phyloP scores from a whole-genome alignment of 2,113 vertebrate genomes.

The Phocoena phocoena region DNA sequence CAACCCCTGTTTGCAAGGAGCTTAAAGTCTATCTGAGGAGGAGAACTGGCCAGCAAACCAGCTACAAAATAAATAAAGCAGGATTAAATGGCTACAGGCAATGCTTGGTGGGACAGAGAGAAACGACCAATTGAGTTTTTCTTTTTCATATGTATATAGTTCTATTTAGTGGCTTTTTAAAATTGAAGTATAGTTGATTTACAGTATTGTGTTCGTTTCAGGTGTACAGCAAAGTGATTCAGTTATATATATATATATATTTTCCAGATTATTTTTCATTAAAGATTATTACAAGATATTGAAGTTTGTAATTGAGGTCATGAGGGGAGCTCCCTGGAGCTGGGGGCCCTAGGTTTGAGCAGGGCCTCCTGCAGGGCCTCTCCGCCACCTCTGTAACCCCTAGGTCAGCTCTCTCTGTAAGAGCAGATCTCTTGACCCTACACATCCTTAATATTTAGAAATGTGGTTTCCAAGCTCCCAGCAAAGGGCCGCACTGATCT shows the following conservation, averaged over 20 bases:
- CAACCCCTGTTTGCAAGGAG: neutral
- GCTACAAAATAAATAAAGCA: rapidly evolving
- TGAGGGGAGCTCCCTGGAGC: neutral
- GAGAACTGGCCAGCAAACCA: neutral
- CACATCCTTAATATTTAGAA: neutral
- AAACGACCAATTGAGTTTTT: neutral
- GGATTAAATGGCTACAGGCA: neutral
- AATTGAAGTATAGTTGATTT: neutral
- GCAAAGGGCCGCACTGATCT: rapidly evolving
- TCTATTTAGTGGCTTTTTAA: neutral
- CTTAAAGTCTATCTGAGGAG: neutral
- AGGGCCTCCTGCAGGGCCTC: neutral
- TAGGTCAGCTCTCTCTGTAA: neutral
- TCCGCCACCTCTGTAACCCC: neutral
- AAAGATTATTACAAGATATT: neutral
- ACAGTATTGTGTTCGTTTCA: neutral
- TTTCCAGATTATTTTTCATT: neutral
- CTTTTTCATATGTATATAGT: neutral
- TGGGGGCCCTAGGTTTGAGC: neutral
- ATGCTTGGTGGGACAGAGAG: neutral
- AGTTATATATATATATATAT: neutral
- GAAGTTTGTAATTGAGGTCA: neutral
- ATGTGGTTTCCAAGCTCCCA: neutral
- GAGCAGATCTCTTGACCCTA: neutral
- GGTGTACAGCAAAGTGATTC: neutral